Evolutionary conservation across 2,113 vertebrate genomes (phyloP).

Genomic region (Rissa tridactyla): DNA sequence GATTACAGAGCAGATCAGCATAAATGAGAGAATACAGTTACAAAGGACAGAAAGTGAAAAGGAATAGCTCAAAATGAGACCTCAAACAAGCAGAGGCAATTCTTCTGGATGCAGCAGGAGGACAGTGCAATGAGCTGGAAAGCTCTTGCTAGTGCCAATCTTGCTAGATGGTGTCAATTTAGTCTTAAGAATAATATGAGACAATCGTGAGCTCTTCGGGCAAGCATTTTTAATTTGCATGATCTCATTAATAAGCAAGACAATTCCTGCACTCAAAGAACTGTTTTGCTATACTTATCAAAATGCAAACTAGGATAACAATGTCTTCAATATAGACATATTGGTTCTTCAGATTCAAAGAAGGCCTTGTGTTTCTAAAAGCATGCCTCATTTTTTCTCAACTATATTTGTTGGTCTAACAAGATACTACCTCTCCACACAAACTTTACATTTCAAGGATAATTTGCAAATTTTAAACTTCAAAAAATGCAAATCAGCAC

Average conservation of each 20-base stretch:
- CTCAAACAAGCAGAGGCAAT: neutral
- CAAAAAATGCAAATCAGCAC: neutral
- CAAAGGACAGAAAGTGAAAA: neutral
- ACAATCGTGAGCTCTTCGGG: neutral
- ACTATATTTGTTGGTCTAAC: neutral
- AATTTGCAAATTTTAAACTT: neutral
- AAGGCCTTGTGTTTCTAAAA: neutral
- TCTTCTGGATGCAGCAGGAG: neutral
- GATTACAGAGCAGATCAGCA: neutral
- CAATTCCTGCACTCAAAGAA: neutral
- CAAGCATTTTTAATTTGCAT: neutral
- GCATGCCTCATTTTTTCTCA: neutral
- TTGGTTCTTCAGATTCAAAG: neutral
- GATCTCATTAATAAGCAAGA: neutral
- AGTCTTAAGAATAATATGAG: neutral
- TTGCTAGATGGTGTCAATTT: neutral
- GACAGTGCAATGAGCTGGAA: neutral
- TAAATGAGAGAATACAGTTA: neutral
- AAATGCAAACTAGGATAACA: neutral
- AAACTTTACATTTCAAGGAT: neutral
- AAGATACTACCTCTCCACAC: neutral
- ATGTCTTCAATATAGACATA: neutral
- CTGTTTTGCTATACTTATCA: neutral
- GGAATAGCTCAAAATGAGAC: neutral
- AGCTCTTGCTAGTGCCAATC: neutral